phyloP scores from a whole-genome alignment of 1,140 invertebrate species.

The Zaprionus gabonicus region DNA sequence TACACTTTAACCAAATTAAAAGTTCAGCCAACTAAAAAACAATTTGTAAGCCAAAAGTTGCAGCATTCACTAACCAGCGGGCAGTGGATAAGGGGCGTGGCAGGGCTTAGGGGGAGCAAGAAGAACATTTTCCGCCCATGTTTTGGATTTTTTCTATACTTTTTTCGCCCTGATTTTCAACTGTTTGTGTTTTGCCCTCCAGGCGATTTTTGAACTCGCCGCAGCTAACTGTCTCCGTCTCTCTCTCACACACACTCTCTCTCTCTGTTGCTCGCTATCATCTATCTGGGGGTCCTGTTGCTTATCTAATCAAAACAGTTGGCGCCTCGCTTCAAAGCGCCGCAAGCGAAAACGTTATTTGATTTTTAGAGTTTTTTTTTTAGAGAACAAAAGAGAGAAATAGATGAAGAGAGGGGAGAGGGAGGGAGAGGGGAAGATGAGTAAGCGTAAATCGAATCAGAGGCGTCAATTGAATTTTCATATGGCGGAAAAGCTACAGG shows the following conservation, averaged over 20 bases:
- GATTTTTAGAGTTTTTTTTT: conserved; percentile 22
- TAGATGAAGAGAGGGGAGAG: neutral
- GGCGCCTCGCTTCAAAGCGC: conserved; percentile 64
- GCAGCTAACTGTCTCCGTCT: neutral
- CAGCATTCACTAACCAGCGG: conserved; percentile 45
- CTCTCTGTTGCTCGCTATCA: conserved; percentile 1
- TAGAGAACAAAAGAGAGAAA: neutral
- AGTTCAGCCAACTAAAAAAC: conserved; percentile 78
- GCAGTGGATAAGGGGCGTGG: neutral
- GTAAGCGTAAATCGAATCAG: conserved; percentile 58
- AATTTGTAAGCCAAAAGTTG: conserved; percentile 78
- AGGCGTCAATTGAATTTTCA: conserved; percentile 68
- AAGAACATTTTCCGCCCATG: conserved; percentile 2
- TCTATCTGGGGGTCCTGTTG: conserved; percentile 38
- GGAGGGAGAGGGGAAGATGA: neutral
- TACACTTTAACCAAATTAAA: conserved; percentile 81
- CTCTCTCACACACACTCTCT: neutral
- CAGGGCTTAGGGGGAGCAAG: neutral
- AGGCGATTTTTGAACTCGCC: conserved; percentile 41
- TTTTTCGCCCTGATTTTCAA: conserved; percentile 29
- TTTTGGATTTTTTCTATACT: conserved; percentile 12
- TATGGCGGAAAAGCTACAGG: conserved; percentile 47
- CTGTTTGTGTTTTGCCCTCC: conserved; percentile 30
- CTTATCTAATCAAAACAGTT: conserved; percentile 77
- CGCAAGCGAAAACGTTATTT: conserved; percentile 53